Evolutionary conservation across 2,113 vertebrate species (phyloP), one percentile per base, ranked within the genome.

Genomic region (Coryphaenoides rupestris): DNA sequence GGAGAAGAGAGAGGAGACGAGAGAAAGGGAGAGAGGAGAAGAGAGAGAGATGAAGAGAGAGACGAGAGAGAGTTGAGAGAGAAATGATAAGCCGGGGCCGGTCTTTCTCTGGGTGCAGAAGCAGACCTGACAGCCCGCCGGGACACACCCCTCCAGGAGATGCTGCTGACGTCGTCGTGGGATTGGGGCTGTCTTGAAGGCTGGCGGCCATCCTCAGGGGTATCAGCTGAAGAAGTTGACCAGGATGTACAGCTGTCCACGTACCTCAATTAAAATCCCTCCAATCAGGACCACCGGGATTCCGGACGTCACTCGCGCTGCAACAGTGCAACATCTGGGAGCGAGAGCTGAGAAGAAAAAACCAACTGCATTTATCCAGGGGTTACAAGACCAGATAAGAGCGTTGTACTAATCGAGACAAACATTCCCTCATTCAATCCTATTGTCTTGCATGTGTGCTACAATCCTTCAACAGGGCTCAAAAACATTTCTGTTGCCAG

Each of bases 131-230:
- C 4, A n/a, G 40, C 16, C 55, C 12, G 23, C 5, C 58, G 3
- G n/a, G n/a, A 46, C 73, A 24, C 85, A 99, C 97, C 97, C 98
- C 91, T 99, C 98, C 63, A 99, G 96, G 76, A 99, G 80, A 99
- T 93, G 79, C 94, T 99, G 87, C 97, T 99, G 85, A 98, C 96
- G 0, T 98, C 96, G 0, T 99, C 95, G 0, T 99, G 97, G 78
- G 76, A 98, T 98, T 54, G 96, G 93, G 0, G 96, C 96, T 77
- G 98, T 99, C 87, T 99, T 99, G 61, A 96, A 98, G n/a, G 85
- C 96, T 99, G 46, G 97, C 97, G 0, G 97, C 97, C 97, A 99
- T 99, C 28, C 97, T 89, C 50, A 99, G 86, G 1, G 97, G 97
- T 72, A 96, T 80, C 65, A 99, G 92, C n/a, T n/a, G 80, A 99